phyloP scores from a whole-genome alignment of 2,888 invertebrate genomes.

The Hypomecis punctinalis region DNA sequence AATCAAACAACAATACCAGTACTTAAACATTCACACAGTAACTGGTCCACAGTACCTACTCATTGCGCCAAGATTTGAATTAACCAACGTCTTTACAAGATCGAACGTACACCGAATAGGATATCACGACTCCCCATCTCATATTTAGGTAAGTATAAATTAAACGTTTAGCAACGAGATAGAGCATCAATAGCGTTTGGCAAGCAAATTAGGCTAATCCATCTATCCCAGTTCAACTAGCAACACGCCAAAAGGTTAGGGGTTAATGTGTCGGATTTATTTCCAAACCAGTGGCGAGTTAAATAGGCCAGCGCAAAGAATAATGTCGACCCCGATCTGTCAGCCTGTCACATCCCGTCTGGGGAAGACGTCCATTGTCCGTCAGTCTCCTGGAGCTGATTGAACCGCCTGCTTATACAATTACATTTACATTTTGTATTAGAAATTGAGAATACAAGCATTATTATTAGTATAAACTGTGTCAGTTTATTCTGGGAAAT shows the following conservation, averaged over 20 bases:
- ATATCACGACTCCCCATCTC: neutral
- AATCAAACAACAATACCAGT: too few relatives aligned
- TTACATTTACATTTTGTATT: too few relatives aligned
- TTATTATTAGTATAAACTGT: neutral
- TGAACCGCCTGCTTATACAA: slow-evolving; percentile 16
- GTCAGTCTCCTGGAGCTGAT: slow-evolving; percentile 1
- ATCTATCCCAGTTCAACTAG: neutral
- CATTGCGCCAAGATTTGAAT: too few relatives aligned
- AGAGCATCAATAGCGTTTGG: neutral
- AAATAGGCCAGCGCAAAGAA: slow-evolving; percentile 18
- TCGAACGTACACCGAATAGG: neutral
- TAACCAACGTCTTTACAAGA: neutral
- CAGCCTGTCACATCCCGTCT: slow-evolving; percentile 22
- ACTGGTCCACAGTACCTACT: too few relatives aligned
- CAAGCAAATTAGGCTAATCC: neutral
- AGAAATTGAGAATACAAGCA: slow-evolving; percentile 1
- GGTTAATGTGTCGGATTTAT: slow-evolving; percentile 19
- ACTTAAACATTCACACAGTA: too few relatives aligned
- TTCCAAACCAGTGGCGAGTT: slow-evolving; percentile 14
- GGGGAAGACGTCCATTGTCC: slow-evolving; percentile 20
- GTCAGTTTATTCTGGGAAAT: too few relatives aligned
- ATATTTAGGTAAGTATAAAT: neutral
- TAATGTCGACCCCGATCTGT: slow-evolving; percentile 23
- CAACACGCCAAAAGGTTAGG: slow-evolving; percentile 4
- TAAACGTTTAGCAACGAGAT: neutral